phyloP scores from a whole-genome alignment of 1,140 invertebrate genomes.

The Megathymus violae region DNA sequence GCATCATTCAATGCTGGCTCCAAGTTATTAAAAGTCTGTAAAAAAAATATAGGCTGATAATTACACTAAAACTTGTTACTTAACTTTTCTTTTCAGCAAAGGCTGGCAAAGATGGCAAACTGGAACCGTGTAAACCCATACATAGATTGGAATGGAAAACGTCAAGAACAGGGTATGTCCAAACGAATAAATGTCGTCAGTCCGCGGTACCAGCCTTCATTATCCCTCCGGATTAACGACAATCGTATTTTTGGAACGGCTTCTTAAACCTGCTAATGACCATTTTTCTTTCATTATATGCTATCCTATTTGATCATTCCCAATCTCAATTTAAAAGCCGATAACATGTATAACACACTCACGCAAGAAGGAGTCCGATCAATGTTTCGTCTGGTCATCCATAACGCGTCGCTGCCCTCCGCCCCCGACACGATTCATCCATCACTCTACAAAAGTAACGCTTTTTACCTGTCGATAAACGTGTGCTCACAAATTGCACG shows the following conservation, averaged over 20 bases:
- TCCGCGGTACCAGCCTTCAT: neutral
- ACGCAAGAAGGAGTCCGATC: neutral
- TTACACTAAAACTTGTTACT: too few species aligned
- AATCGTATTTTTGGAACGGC: neutral
- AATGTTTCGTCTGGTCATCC: slow-evolving; percentile 15
- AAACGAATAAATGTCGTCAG: neutral
- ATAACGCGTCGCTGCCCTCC: slow-evolving; percentile 2
- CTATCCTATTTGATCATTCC: neutral
- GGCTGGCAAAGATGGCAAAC: slow-evolving; percentile 93
- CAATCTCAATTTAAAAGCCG: neutral
- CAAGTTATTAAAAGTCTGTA: too few species aligned
- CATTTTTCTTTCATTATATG: slow-evolving; percentile 8
- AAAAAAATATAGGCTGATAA: too few species aligned
- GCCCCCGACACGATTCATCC: slow-evolving; percentile 15
- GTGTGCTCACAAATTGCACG: slow-evolving; percentile 3
- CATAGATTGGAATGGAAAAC: slow-evolving; percentile 98
- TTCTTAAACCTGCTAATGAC: neutral
- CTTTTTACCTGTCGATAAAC: slow-evolving; percentile 22
- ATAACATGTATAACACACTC: neutral
- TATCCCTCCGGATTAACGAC: neutral
- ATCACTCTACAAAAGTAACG: slow-evolving; percentile 19
- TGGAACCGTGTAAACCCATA: slow-evolving; percentile 95
- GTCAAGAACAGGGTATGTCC: slow-evolving; percentile 92
- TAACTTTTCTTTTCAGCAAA: slow-evolving; percentile 87
- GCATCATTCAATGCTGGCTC: too few species aligned